Base-by-base conservation (phyloP, 2,797 vertebrate genomes). In the Argyrosomus regius region DNA sequence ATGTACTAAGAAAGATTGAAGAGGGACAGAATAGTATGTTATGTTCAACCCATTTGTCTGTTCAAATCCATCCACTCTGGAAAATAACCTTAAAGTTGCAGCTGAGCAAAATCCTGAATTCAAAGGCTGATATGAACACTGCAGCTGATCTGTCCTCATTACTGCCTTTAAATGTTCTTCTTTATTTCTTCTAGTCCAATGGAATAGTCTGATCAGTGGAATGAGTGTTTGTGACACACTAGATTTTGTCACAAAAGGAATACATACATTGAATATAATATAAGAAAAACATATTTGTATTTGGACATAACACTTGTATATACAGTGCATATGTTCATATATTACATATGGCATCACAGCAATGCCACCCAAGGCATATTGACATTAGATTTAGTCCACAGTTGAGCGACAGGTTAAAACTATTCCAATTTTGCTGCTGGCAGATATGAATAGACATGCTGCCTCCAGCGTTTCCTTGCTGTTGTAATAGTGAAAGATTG, bases 401-500 rank as follows among this genome's bases (percentile, higher is more conserved):
- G 62, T 57, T 72, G 61, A 72, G 62, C 11, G 60, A 73, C 78
- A 77, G 71, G 62, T 89, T 83, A 75, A 82, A 91, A 63, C 78
- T 52, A 41, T 84, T 83, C 43, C 41, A 67, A 43, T 83, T 86
- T 72, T 52, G 66, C 77, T 75, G 53, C 67, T 62, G 78, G 76
- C 85, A 84, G 75, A 84, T 85, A 75, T 81, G 62, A 88, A 78
- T 50, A 82, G 72, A 73, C 71, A 76, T 43, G 71, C 54, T 78
- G 64, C 63, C 68, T 77, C 75, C 14, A 59, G 49, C 78, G 66
- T 79, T 76, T 71, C 49, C 67, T 87, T 20, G 4, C 67, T 67
- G 56, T 77, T 72, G 79, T 78, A 74, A 85, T 72, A 86, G 80
- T 50, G 64, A 86, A 78, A 84, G 81, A 92, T 87, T 89, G 83